phyloP scores from a whole-genome alignment of 2,888 invertebrate species.

The Sycophila texana region DNA sequence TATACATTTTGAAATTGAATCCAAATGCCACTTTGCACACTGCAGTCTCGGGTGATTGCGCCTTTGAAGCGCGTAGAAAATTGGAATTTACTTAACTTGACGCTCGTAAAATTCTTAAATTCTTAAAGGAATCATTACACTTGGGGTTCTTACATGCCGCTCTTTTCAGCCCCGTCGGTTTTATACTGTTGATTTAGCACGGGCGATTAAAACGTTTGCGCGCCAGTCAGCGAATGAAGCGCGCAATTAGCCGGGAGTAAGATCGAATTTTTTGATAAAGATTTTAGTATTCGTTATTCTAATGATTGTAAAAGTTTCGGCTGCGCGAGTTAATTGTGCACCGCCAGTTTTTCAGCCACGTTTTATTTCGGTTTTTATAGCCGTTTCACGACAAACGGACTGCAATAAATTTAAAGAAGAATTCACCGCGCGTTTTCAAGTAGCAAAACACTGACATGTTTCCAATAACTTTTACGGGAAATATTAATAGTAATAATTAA shows the following conservation, averaged over 20 bases:
- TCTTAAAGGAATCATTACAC: conserved; percentile 42
- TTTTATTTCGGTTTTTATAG: neutral
- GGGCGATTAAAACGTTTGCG: conserved; percentile 40
- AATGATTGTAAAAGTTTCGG: conserved; percentile 20
- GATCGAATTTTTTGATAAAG: conserved; percentile 22
- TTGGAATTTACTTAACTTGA: conserved; percentile 47
- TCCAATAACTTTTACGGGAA: too few relatives aligned
- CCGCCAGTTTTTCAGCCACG: neutral
- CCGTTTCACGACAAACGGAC: too few relatives aligned
- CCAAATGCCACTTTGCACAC: conserved; percentile 26
- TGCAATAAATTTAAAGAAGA: too few relatives aligned
- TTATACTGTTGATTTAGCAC: conserved; percentile 47
- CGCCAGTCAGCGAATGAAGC: neutral
- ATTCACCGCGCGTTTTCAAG: too few relatives aligned
- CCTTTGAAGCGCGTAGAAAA: conserved; percentile 32
- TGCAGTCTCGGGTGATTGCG: neutral
- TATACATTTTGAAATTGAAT: conserved; percentile 50
- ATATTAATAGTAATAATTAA: too few relatives aligned
- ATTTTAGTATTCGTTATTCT: conserved; percentile 19
- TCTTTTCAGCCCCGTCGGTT: neutral
- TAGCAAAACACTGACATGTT: too few relatives aligned
- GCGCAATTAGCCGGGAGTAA: conserved; percentile 25
- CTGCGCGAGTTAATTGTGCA: conserved; percentile 16
- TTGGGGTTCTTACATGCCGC: conserved; percentile 1
- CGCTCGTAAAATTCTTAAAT: neutral